phyloP scores from a whole-genome alignment of 2,113 vertebrate genomes.

The Toxotes chatareus region DNA sequence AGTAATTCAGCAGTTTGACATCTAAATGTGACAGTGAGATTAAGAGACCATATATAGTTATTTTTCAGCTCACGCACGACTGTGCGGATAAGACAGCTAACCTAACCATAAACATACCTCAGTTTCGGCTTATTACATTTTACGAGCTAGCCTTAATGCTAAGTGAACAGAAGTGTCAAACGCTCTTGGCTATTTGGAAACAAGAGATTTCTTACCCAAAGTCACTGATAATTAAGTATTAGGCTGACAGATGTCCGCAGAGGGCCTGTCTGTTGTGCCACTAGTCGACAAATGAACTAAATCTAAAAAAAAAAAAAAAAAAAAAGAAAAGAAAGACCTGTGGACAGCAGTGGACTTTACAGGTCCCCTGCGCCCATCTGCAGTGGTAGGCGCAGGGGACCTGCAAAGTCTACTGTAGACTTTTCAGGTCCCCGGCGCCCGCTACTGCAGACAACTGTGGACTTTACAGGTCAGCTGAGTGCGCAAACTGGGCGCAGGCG shows the following conservation, averaged over 20 bases:
- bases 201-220: constrained; percentile 41
- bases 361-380: no score
- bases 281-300: background rate
- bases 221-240: background rate
- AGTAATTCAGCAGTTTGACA: no score
- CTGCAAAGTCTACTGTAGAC: no score
- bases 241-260: background rate
- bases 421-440: no score
- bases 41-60: background rate
- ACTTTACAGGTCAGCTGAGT: no score
- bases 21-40: background rate
- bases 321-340: no score
- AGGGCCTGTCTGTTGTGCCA: background rate
- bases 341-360: no score
- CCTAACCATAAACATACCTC: background rate
- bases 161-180: background rate
- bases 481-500: no score
- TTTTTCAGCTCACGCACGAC: background rate
- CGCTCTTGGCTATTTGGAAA: background rate
- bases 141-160: background rate
- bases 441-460: no score
- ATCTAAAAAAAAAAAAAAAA: no score
- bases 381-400: no score
- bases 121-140: background rate
- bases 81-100: background rate